Percentiles rank a stretch among this genome's conserved stretches.
These are phyloP conservation scores for Crenichthys baileyi DNA, from an alignment of 2,797 vertebrate genomes.

Conservation along the genomic window DNA sequence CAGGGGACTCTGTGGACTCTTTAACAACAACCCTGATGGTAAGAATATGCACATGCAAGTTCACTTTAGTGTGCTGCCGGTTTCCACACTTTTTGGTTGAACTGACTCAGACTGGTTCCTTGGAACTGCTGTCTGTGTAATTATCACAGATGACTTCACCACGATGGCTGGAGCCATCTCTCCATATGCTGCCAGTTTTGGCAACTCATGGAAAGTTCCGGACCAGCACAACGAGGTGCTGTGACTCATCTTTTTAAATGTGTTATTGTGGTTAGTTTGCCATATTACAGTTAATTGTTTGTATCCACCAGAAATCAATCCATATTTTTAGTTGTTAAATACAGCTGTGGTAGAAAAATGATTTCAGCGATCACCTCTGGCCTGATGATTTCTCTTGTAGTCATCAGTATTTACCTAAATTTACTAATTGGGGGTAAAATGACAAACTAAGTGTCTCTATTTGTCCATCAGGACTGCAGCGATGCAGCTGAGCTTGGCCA, in stretches of 20 bases:
- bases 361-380: no score
- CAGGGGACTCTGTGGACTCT: slow-evolving; percentile 89
- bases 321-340: neutral
- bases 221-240: slow-evolving; percentile 77
- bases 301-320: neutral
- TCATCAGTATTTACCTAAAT: neutral
- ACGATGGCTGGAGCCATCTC: slow-evolving; percentile 72
- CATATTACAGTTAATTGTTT: neutral
- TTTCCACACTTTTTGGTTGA: fast-evolving
- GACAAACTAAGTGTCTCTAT: neutral
- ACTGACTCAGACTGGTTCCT: neutral
- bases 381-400: neutral
- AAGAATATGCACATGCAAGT: neutral
- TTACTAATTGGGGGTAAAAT: neutral
- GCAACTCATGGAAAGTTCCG: slow-evolving; percentile 89
- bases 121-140: neutral
- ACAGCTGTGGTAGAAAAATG: neutral
- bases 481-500: slow-evolving; percentile 80
- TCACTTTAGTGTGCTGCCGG: slow-evolving; percentile 17
- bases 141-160: slow-evolving; percentile 85
- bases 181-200: slow-evolving; percentile 82
- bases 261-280: neutral
- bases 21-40: slow-evolving; percentile 85
- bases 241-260: neutral
- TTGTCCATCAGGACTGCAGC: slow-evolving; percentile 74